These are phyloP conservation scores for Pristis pectinata DNA, from an alignment of 2,797 vertebrate species.

Conservation along the genomic window DNA sequence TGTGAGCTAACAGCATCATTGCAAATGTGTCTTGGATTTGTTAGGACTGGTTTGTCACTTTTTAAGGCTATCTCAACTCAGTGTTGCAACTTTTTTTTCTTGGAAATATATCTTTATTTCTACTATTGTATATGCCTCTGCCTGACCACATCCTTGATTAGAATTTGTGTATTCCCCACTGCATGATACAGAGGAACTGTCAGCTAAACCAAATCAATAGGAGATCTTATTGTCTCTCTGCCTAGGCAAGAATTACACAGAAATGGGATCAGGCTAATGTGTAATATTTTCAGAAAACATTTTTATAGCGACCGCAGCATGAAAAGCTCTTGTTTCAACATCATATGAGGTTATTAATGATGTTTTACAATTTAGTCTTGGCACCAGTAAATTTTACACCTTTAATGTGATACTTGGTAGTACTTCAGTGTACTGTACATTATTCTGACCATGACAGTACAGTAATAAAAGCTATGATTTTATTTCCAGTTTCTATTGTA, in stretches of 20 bases:
- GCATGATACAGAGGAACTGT: neutral
- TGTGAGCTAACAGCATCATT: neutral
- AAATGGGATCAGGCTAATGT: neutral
- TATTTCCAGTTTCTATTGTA: neutral
- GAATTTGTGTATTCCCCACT: neutral
- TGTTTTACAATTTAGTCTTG: neutral
- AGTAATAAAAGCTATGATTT: neutral
- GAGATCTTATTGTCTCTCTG: neutral
- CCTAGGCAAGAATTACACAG: too few species aligned
- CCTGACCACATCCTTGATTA: neutral
- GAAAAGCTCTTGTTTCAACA: neutral
- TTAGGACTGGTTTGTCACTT: neutral
- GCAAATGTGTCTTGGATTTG: neutral
- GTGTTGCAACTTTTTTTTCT: neutral
- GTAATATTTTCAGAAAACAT: neutral
- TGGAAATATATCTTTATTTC: neutral
- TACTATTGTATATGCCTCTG: neutral
- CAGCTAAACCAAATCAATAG: neutral
- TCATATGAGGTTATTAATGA: neutral
- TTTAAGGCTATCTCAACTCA: neutral
- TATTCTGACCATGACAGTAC: neutral
- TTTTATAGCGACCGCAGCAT: neutral
- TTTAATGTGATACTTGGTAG: constrained; percentile 2
- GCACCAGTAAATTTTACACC: neutral
- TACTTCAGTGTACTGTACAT: neutral